Percentiles rank a stretch among this genome's conserved stretches.
Conservation (phyloP, 2,888 invertebrate genomes). For the Drosophila meridiana region DNA sequence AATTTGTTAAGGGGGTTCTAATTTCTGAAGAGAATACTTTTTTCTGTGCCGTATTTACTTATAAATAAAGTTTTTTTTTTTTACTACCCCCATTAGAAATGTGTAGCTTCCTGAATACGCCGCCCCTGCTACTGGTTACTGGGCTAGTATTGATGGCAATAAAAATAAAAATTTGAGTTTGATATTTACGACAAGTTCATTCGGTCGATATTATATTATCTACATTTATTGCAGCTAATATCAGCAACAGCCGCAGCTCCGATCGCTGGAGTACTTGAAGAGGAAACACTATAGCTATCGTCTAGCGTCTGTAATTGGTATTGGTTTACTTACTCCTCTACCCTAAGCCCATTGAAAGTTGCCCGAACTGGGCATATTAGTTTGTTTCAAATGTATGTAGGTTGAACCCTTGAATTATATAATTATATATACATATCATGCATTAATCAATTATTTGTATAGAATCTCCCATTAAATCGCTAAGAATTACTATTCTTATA, state of each 20-base stretch:
- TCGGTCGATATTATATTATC: conserved; percentile 75
- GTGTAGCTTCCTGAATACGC: conserved; percentile 17
- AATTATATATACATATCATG: background rate
- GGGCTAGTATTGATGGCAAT: conserved; percentile 27
- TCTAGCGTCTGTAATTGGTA: conserved; percentile 30
- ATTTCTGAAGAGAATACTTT: too few relatives aligned
- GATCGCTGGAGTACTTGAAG: conserved; percentile 62
- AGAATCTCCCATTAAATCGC: too few relatives aligned
- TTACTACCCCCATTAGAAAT: conserved; percentile 1
- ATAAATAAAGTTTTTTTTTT: background rate
- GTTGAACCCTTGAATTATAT: background rate
- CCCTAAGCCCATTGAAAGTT: background rate
- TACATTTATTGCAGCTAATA: conserved; percentile 68
- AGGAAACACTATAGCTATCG: conserved; percentile 18
- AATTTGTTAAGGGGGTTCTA: too few relatives aligned
- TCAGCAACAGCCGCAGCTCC: conserved; percentile 41
- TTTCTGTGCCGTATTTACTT: background rate
- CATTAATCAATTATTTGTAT: background rate
- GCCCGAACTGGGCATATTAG: background rate
- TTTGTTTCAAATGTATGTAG: too few relatives aligned
- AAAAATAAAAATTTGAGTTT: conserved; percentile 61
- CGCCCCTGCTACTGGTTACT: conserved; percentile 24
- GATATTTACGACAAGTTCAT: conserved; percentile 76
- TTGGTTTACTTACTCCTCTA: background rate
- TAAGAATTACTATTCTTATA: too few relatives aligned